phyloP scores from a whole-genome alignment of 2,797 vertebrate genomes.

The Xenops minutus region DNA sequence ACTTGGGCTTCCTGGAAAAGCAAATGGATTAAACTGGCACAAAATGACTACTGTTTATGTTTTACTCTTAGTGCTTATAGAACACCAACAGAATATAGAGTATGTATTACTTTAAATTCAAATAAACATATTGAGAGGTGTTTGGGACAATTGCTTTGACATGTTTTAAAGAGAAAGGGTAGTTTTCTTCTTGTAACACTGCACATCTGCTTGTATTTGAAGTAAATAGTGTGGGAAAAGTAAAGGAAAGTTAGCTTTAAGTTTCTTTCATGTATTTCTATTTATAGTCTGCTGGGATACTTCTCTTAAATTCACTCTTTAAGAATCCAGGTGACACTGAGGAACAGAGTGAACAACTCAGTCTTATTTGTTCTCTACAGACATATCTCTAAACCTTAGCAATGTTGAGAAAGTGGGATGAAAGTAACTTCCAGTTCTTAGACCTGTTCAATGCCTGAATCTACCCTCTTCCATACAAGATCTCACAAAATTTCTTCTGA shows the following conservation, averaged over 20 bases:
- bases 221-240: neutral
- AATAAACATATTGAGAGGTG: neutral
- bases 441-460: neutral
- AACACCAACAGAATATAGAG: neutral
- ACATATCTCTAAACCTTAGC: neutral
- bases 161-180: neutral
- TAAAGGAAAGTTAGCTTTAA: neutral
- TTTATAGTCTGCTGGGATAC: neutral
- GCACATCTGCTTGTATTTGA: neutral
- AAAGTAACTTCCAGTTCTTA: neutral
- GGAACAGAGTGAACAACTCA: neutral
- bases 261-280: neutral
- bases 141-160: neutral
- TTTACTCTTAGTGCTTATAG: neutral
- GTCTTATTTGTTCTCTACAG: neutral
- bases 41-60: neutral
- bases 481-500: neutral
- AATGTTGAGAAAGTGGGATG: neutral
- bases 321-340: neutral
- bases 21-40: neutral
- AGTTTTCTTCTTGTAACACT: neutral
- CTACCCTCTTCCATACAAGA: neutral
- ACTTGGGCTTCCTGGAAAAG: neutral
- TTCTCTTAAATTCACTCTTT: neutral
- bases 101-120: rapidly evolving